A percentile compares a stretch with the other conserved stretches of the same genome.
phyloP scores from a whole-genome alignment of 2,888 invertebrate genomes.

The Xanthostigma xanthostigma region DNA sequence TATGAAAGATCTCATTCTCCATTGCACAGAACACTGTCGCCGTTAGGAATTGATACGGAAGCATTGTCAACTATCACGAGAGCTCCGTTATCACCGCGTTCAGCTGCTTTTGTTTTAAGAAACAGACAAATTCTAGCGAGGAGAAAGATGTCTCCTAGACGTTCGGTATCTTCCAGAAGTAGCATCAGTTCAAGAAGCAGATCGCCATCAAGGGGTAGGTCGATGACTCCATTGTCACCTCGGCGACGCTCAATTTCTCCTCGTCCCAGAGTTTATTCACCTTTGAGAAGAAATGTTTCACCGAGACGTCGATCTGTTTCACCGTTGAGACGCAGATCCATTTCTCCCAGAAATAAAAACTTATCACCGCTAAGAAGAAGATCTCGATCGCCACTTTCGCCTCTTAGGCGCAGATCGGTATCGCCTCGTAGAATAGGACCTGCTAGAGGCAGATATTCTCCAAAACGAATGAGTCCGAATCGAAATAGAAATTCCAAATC shows the following conservation, averaged over 20 bases:
- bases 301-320: slow-evolving; percentile 13
- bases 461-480: slow-evolving; percentile 2
- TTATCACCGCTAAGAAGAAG: slow-evolving; percentile 8
- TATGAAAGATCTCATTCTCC: slow-evolving; percentile 2
- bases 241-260: slow-evolving; percentile 13
- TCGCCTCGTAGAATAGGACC: slow-evolving; percentile 15
- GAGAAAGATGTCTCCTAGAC: slow-evolving; percentile 22
- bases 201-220: slow-evolving; percentile 18
- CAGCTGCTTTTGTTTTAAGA: slow-evolving; percentile 28
- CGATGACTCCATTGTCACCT: slow-evolving; percentile 13
- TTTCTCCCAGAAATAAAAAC: slow-evolving; percentile 8
- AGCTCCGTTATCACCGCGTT: slow-evolving; percentile 28
- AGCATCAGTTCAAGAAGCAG: slow-evolving; percentile 19
- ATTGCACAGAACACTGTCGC: slow-evolving; percentile 22
- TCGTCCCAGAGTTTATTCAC: slow-evolving; percentile 10
- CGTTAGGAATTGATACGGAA: slow-evolving; percentile 23
- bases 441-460: slow-evolving; percentile 3
- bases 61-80: slow-evolving; percentile 18
- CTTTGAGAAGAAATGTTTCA: slow-evolving; percentile 16
- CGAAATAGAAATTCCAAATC: slow-evolving; percentile 1
- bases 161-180: slow-evolving; percentile 27
- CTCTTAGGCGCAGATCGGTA: slow-evolving; percentile 15
- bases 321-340: slow-evolving; percentile 4
- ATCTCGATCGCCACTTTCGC: slow-evolving; percentile 9
- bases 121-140: slow-evolving; percentile 29